Base-by-base conservation (phyloP, 1,140 invertebrate genomes). In the Drosophila triauraria region DNA sequence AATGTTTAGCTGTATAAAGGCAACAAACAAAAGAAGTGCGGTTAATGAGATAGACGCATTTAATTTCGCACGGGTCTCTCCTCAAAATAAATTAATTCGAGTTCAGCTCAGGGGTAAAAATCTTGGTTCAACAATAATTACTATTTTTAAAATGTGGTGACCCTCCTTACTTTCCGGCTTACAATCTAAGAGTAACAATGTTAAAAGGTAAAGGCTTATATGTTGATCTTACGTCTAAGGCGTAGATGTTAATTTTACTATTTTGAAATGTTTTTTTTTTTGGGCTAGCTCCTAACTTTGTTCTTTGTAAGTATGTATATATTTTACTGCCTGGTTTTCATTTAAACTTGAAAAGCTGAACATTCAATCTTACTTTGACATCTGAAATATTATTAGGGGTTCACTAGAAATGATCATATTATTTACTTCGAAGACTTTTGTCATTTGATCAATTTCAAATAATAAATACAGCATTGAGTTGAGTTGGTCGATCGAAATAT, bases 271-370 rank as follows among this genome's bases (percentile, higher is more conserved):
- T 57, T 56, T 72, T 67, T 71, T 27, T 48, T 69, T 71, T 67
- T 75, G 76, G 46, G 51, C 69, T 88, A 83, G 15, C 56, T 47
- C 75, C 69, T 78, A 81, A 79, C 46, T 70, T 75, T 81, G 60
- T 51, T 71, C 67, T 46, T 67, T 71, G 17, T 40, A 60, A 40
- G 53, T 57, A 13, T 69, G 10, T 74, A 42, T 61, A 30, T 64
- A 1, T 20, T 53, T 35, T 35, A 20, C 20, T 80, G 60, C 30
- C 30, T 69, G 20, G 10, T 58, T 62, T 30, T 43, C 53, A 46
- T 59, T 79, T 67, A 82, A 77, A 68, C 80, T 75, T 82, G 48
- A 64, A 42, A 72, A 59, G 59, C 47, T 46, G 35, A 59, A 60
- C 43, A 64, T 72, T 43, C 9, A 43, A 54, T 79, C 42, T 27